A percentile compares a stretch with the other conserved stretches of the same genome.
Conservation (phyloP, 2,797 vertebrate genomes). For the Chrosomus eos region DNA sequence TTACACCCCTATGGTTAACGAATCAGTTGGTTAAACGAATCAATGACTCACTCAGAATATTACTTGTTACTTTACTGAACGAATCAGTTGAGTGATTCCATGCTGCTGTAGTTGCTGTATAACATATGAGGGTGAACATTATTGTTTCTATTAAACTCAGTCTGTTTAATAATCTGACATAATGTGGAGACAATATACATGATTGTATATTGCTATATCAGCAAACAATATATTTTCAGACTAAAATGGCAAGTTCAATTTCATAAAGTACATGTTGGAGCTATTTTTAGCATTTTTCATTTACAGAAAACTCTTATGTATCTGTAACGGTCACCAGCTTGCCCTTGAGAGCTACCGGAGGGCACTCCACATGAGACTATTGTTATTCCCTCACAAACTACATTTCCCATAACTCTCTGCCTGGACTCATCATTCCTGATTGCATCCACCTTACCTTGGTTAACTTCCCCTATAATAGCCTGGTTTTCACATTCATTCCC, state of each 20-base stretch:
- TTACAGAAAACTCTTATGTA: slow-evolving; percentile 14
- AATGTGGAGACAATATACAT: neutral
- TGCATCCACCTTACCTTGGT: no score
- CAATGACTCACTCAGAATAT: neutral
- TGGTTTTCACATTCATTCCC: no score
- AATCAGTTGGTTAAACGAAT: neutral
- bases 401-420: no score
- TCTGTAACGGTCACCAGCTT: neutral
- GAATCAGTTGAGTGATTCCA: neutral
- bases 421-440: no score
- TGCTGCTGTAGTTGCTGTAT: neutral
- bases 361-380: no score
- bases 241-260: slow-evolving; percentile 4
- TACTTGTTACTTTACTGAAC: neutral
- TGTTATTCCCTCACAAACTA: no score
- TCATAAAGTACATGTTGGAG: slow-evolving; percentile 10
- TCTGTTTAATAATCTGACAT: slow-evolving; percentile 13
- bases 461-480: no score
- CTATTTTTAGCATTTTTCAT: slow-evolving; percentile 6
- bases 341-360: no score
- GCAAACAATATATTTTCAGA: neutral
- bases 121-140: neutral
- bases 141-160: neutral
- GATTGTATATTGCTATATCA: no score
- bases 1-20: no score